Evolutionary conservation across 2,888 invertebrate genomes (phyloP), one percentile per base, ranked within the genome.

Genomic region (Pterobdella sp.): DNA sequence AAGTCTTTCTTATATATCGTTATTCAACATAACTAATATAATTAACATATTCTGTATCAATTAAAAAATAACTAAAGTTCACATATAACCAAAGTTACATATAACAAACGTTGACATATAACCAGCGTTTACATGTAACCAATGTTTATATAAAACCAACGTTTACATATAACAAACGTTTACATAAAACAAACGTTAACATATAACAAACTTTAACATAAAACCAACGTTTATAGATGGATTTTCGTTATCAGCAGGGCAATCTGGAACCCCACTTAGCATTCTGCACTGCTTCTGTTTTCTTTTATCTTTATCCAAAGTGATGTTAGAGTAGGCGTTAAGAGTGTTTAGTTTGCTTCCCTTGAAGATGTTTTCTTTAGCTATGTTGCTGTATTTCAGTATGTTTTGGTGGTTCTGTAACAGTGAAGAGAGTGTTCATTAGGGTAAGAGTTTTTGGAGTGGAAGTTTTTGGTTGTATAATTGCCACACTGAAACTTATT

Each of bases 201-300:
- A 42, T 14, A 7, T 42, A 42, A 42, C 7, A 42, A 42, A 42
- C 10, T 7, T 42, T 42, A n/a, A n/a, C n/a, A n/a, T n/a, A 26
- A 26, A 56, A n/a, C 4, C 3, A 14, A 56, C 60, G n/a, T 56
- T 56, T 4, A 56, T 4, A 22, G 60, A 3, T 22, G n/a, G 26
- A 22, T 22, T 22, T 4, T 56, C 60, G 60, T 56, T 56, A 26
- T 56, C 60, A 26, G 60, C 65, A 65, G 65, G 32, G 35, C 32
- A 65, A 29, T 65, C 65, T 4, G 65, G 65, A 65, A 65, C n/a
- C 32, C 65, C 65, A 35, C 7, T 10, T 4, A 65, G 22, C 7
- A 65, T 22, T 34, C 65, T 65, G 65, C 65, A 65, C 32, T 35
- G 65, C 35, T 65, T 65, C 32, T 65, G 65, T 34, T 65, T 65